These are phyloP conservation scores for Podabrus alpinus DNA, from an alignment of 2,888 invertebrate species.

Conservation along the genomic window DNA sequence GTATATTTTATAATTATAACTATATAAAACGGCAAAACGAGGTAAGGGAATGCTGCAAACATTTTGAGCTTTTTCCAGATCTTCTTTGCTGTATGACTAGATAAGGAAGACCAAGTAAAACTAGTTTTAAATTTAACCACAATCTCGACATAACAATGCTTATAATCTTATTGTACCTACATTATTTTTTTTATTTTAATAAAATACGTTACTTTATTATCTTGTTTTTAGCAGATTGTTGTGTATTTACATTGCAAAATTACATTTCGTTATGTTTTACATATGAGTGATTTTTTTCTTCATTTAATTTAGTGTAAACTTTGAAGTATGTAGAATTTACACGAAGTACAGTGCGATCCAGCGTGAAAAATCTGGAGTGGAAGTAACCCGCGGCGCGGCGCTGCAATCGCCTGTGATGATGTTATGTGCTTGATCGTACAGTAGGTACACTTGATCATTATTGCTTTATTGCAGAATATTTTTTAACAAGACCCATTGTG, in stretches of 20 bases:
- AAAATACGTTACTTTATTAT: slow-evolving; percentile 15
- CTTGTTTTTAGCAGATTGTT: slow-evolving; percentile 1
- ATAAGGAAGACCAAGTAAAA: slow-evolving; percentile 27
- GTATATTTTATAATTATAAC: background rate
- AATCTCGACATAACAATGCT: slow-evolving; percentile 35
- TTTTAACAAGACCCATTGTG: no score
- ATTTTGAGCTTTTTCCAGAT: slow-evolving; percentile 17
- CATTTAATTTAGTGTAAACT: background rate
- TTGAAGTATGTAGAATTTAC: no score
- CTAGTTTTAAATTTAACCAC: slow-evolving; percentile 31
- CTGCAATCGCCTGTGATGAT: background rate
- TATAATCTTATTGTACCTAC: slow-evolving; percentile 22
- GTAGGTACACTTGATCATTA: no score
- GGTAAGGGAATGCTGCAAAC: slow-evolving; percentile 5
- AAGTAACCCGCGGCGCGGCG: background rate
- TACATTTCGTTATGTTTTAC: background rate
- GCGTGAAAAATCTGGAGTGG: background rate
- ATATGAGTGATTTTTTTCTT: background rate
- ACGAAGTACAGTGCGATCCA: background rate
- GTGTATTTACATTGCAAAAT: background rate
- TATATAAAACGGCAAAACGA: background rate
- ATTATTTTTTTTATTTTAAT: slow-evolving; percentile 9
- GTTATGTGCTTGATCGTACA: no score
- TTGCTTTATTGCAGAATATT: no score
- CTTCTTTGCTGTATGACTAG: slow-evolving; percentile 12